Percentiles rank a stretch among this genome's conserved stretches.
phyloP scores from a whole-genome alignment of 1,140 invertebrate genomes.

The Harpegnathos saltator region DNA sequence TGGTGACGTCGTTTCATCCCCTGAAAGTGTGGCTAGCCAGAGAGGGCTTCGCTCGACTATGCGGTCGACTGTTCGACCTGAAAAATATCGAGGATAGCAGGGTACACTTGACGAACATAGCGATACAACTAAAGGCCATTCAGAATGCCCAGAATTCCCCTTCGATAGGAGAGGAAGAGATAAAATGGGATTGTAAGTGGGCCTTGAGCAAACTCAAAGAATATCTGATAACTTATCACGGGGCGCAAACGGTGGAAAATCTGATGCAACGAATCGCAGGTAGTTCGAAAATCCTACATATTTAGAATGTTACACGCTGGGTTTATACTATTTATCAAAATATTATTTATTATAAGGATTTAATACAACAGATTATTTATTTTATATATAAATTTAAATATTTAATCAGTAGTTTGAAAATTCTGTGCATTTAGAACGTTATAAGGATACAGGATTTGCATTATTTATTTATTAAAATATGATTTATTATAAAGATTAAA shows the following conservation, averaged over 20 bases:
- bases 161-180: conserved; percentile 23
- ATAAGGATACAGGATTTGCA: background rate
- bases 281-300: conserved; percentile 48
- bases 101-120: conserved; percentile 88
- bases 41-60: conserved; percentile 88
- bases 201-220: conserved; percentile 80
- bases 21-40: conserved; percentile 89
- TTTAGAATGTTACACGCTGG: no score
- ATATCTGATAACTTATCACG: conserved; percentile 82
- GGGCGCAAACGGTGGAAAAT: conserved; percentile 82
- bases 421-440: background rate
- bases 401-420: no score
- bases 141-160: conserved; percentile 1
- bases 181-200: conserved; percentile 82
- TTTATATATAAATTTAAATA: no score
- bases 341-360: no score
- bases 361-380: no score
- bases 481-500: no score
- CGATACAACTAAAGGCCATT: conserved; percentile 85
- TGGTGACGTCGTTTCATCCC: conserved; percentile 86
- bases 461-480: no score
- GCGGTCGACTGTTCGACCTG: conserved; percentile 87
- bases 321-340: no score
- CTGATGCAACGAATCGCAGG: conserved; percentile 87
- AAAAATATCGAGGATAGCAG: conserved; percentile 83